Base-by-base conservation (phyloP, 2,888 invertebrate genomes). In the Griposia aprilina region DNA sequence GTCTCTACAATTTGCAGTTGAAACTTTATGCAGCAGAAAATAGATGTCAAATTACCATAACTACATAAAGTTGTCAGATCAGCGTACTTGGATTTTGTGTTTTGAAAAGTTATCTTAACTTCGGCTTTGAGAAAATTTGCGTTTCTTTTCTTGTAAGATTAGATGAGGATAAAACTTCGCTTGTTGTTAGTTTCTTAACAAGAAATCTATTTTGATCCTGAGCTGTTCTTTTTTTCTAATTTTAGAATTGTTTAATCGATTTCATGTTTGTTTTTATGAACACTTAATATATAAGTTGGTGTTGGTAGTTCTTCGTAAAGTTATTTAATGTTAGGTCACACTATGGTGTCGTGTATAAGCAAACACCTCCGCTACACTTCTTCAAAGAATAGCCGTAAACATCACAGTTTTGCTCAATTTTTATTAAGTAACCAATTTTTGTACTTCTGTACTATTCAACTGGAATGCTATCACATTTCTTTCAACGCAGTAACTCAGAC, bases 41-140 rank as follows among this genome's bases (percentile, higher is more conserved):
- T 81, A 84, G 55, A 81, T 74, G 45, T 67, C 41, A 71, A 68
- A 68, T 78, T 84, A 66, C 60, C 62, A 52, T 77, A 65, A 68
- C 45, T 45, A 41, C 41, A n/a, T 55, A 23, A 45, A 82, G 8
- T 74, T 84, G 66, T 80, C 60, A 52, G 67, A 73, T 71, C 52
- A 63, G 30, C 20, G 36, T 26, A n/a, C 20, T 57, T 57, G 30
- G 52, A 26, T 62, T 76, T 72, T 55, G 26, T 70, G 78, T 73
- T 71, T 74, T 65, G 15, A 26, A 68, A 74, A 69, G 36, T 69
- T 62, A 36, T 84, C 72, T 78, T 62, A 63, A n/a, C 26, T 74
- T 1, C 2, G n/a, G 20, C 50, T 84, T 77, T 73, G 67, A 78
- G 81, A 75, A 78, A 81, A 81, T 78, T 70, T 20, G 48, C n/a